Conservation (phyloP, 2,113 vertebrate species). For the Lipophrys pholis region DNA sequence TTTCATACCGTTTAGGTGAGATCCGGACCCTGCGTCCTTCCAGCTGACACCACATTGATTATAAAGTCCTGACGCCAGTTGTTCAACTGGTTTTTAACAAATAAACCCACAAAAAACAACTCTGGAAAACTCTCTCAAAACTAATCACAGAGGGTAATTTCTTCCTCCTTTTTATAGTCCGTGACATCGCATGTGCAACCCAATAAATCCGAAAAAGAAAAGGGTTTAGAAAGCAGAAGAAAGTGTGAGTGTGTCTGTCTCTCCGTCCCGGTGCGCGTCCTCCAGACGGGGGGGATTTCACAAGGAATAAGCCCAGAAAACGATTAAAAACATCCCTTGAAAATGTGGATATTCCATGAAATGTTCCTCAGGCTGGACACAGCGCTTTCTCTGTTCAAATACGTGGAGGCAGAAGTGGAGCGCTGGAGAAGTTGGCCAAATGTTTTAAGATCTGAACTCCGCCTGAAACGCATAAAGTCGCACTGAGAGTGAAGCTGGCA, state of each 20-base stretch:
- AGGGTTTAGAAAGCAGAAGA: conserved; percentile 11
- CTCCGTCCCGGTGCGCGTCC: conserved; percentile 40
- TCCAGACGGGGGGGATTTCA: neutral
- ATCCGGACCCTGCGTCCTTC: conserved; percentile 85
- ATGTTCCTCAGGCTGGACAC: conserved; percentile 20
- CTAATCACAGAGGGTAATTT: conserved; percentile 21
- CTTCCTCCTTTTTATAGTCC: conserved; percentile 51
- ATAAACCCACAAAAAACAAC: conserved; percentile 18
- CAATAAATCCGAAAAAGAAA: neutral
- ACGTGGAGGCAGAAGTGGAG: conserved; percentile 53
- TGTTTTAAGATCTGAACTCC: conserved; percentile 67
- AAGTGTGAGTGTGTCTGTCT: neutral
- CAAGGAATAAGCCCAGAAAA: conserved; percentile 6
- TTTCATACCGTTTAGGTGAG: conserved; percentile 85
- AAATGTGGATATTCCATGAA: conserved; percentile 44
- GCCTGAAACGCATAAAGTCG: conserved; percentile 69
- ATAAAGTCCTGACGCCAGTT: conserved; percentile 67
- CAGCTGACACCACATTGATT: conserved; percentile 85
- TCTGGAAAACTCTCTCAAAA: neutral
- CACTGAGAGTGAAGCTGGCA: neutral
- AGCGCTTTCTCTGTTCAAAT: conserved; percentile 29
- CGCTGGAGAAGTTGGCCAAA: conserved; percentile 53
- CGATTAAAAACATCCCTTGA: conserved; percentile 4
- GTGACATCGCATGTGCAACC: conserved; percentile 60
- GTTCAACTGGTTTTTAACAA: conserved; percentile 61